Base-by-base conservation (phyloP, 2,113 vertebrate genomes). In the Catharus minimus region DNA sequence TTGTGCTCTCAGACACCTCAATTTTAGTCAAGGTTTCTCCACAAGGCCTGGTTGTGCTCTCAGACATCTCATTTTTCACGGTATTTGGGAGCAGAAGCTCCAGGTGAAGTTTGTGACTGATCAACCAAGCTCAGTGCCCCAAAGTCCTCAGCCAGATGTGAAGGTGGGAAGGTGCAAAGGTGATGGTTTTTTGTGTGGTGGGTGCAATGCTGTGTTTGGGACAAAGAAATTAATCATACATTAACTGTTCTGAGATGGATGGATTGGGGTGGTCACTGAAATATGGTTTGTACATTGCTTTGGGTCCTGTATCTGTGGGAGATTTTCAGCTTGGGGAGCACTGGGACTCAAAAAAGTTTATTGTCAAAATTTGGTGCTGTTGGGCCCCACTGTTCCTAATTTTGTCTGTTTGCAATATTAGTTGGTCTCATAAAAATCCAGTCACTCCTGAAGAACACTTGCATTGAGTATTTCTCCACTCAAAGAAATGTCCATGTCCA, bases 121-220 rank as follows among this genome's bases (percentile, higher is more conserved):
- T 57, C 38, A 74, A 2, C 7, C 32, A 20, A 18, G 10, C 13
- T 52, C 4, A 3, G 50, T 13, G 39, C 13, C 23, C 15, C 17
- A 36, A 73, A 77, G 23, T 32, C 27, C 53, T 62, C 23, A 8
- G 15, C 15, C 7, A 32, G 2, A 23, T 4, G 0, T 18, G 27
- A 26, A 15, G 32, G 16, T 22, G 19, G 20, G 12, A 30, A 27
- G 33, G 19, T 55, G 41, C 17, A 39, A 19, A 44, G 28, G 15
- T 28, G 1, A 0, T 2, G 0, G 2, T 12, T 52, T 52, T 24
- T 72, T 36, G 22, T 2, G 3, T 0, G 2, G 30, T 36, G 38
- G 43, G 5, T 28, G 30, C 10, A 15, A 18, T 28, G 1, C 8
- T 2, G 1, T 33, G 23, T 5, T 46, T 16, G 9, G 28, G 38